These are phyloP conservation scores for Pogonocichla stellata DNA, from an alignment of 2,113 vertebrate species.

Conservation along the genomic window DNA sequence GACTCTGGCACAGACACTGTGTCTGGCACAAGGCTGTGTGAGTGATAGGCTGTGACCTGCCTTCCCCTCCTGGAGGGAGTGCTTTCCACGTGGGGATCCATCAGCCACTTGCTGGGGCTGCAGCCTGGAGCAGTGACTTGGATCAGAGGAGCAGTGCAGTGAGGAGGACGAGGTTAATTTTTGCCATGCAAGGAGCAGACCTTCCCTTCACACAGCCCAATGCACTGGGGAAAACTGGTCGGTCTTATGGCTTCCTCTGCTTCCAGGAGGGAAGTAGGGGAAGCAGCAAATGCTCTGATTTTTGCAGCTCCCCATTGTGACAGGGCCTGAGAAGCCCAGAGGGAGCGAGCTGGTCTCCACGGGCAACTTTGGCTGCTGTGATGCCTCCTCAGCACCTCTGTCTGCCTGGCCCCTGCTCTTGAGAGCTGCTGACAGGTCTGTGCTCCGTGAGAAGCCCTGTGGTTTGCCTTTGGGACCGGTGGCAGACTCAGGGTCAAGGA, in stretches of 20 bases:
- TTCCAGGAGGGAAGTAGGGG: not conserved
- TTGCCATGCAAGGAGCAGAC: not conserved
- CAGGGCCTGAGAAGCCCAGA: not conserved
- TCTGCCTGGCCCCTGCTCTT: not conserved
- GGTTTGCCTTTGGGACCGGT: slow-evolving; percentile 16
- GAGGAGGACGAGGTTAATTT: not conserved
- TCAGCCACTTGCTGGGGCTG: not conserved
- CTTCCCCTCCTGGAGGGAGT: not conserved
- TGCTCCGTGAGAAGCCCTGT: not conserved
- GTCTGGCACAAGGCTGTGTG: not conserved
- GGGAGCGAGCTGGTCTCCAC: not conserved
- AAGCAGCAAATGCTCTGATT: not conserved
- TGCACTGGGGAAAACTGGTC: not conserved
- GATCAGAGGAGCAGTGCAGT: not conserved
- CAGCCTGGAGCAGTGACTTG: not conserved
- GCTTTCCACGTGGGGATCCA: not conserved
- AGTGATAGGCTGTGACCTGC: slow-evolving; percentile 43
- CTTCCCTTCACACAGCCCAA: not conserved
- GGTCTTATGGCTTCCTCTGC: not conserved
- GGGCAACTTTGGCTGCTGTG: not conserved
- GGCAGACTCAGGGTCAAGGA: slow-evolving; percentile 34
- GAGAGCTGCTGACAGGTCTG: slow-evolving; percentile 47
- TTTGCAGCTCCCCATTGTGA: not conserved
- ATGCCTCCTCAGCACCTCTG: slow-evolving; percentile 32
- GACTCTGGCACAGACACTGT: not conserved